Percentiles rank a stretch among this genome's conserved stretches.
Conservation (phyloP, 2,113 vertebrate genomes). For the Oreotrochilus melanogaster region DNA sequence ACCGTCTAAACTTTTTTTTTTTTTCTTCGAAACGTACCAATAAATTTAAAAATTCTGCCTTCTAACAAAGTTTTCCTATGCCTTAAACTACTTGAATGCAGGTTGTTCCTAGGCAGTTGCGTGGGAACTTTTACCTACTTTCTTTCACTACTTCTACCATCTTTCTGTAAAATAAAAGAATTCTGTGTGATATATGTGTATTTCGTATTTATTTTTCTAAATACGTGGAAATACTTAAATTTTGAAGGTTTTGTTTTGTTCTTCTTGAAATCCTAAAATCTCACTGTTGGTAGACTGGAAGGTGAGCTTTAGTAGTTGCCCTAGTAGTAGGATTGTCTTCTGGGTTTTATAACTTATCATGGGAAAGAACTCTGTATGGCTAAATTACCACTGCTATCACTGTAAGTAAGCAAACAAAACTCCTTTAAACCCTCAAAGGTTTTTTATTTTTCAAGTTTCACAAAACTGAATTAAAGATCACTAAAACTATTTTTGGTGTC, state of each 20-base stretch:
- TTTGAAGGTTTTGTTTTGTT: background rate
- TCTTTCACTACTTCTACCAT: background rate
- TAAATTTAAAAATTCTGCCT: background rate
- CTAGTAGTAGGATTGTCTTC: background rate
- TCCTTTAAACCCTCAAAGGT: background rate
- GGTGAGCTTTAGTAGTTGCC: fast-evolving
- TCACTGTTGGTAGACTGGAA: background rate
- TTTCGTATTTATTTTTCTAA: background rate
- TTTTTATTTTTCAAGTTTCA: background rate
- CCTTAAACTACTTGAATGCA: background rate
- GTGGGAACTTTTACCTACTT: background rate
- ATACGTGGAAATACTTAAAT: background rate
- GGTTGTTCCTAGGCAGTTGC: background rate
- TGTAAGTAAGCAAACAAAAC: background rate
- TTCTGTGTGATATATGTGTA: background rate
- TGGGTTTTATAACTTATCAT: background rate
- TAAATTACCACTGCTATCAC: background rate
- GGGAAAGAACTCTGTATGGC: background rate
- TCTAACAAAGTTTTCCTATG: background rate
- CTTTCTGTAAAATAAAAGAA: background rate
- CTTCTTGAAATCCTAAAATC: background rate
- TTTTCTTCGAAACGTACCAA: background rate
- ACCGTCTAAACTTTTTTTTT: background rate
- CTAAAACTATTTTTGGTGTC: background rate
- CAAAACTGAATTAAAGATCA: background rate